These are phyloP conservation scores for Thryonomys swinderianus DNA, from an alignment of 2,113 vertebrate genomes.

Conservation along the genomic window DNA sequence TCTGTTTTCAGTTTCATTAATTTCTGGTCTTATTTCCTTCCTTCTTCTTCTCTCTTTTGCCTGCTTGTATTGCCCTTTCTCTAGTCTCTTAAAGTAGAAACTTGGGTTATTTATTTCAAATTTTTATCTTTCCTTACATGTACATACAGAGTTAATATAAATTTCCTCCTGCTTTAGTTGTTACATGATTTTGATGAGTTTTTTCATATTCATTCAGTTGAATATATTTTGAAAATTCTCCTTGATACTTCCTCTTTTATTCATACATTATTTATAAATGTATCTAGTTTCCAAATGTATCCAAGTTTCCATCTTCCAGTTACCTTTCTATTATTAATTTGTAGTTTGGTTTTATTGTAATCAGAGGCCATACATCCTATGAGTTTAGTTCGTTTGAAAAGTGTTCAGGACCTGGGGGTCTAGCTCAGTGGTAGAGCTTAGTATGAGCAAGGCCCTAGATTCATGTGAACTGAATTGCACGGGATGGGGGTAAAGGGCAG, in stretches of 20 bases:
- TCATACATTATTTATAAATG: not conserved
- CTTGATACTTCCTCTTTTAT: not conserved
- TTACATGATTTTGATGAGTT: not conserved
- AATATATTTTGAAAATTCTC: not conserved
- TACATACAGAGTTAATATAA: not conserved
- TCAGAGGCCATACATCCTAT: not conserved
- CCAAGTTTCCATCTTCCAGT: not conserved
- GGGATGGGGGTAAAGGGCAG: not conserved
- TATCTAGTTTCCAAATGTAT: not conserved
- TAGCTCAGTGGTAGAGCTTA: not conserved
- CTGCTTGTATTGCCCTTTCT: not conserved
- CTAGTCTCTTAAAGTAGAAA: not conserved
- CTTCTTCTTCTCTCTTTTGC: not conserved
- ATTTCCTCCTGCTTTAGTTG: not conserved
- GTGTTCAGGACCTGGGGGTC: not conserved
- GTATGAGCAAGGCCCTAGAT: not conserved
- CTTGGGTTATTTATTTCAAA: not conserved
- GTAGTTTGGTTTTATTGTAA: not conserved
- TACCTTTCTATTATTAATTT: not conserved
- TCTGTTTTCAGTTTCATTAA: slow-evolving; percentile 24
- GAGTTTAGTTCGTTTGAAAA: not conserved
- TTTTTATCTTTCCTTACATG: not conserved
- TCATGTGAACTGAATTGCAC: not conserved
- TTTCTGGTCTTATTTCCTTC: not conserved
- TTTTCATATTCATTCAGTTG: not conserved